phyloP scores from a whole-genome alignment of 2,888 invertebrate species.

The Helobdella robusta region DNA sequence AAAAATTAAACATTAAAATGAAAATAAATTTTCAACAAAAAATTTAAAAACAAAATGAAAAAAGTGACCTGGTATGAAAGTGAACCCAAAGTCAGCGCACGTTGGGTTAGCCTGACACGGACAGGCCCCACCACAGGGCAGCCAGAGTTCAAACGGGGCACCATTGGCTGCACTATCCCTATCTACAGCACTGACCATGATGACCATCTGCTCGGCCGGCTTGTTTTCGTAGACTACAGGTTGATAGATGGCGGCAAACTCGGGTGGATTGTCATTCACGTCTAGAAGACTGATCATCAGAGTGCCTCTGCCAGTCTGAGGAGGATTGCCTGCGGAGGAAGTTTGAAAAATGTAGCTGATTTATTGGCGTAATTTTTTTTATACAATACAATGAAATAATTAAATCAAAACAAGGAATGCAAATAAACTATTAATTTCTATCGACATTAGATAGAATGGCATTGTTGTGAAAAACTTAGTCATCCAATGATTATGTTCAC shows the following conservation, averaged over 20 bases:
- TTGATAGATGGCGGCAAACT: constrained; percentile 60
- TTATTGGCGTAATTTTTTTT: too few species aligned
- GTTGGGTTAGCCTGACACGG: constrained; percentile 87
- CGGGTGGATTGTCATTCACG: constrained; percentile 94
- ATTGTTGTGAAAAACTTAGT: too few species aligned
- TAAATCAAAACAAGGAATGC: too few species aligned
- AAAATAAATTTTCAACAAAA: too few species aligned
- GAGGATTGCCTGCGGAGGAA: constrained; percentile 34
- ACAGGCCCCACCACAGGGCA: constrained; percentile 53
- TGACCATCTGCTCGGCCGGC: constrained; percentile 28
- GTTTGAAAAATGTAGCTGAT: too few species aligned
- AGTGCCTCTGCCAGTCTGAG: constrained; percentile 68
- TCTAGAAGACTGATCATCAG: constrained; percentile 85
- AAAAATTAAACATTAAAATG: too few species aligned
- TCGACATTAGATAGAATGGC: too few species aligned
- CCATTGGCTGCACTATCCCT: constrained; percentile 43
- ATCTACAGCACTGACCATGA: constrained; percentile 40
- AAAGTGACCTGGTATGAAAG: constrained; percentile 90
- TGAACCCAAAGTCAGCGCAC: constrained; percentile 84
- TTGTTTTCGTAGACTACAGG: constrained; percentile 37
- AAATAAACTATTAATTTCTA: too few species aligned
- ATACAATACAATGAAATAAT: too few species aligned
- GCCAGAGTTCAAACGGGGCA: constrained; percentile 64
- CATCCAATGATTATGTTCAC: too few species aligned
- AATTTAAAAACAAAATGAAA: too few species aligned